Percentiles rank a stretch among this genome's conserved stretches.
Evolutionary conservation across 2,797 vertebrate genomes (phyloP).

Genomic region (Chloroceryle inda): DNA sequence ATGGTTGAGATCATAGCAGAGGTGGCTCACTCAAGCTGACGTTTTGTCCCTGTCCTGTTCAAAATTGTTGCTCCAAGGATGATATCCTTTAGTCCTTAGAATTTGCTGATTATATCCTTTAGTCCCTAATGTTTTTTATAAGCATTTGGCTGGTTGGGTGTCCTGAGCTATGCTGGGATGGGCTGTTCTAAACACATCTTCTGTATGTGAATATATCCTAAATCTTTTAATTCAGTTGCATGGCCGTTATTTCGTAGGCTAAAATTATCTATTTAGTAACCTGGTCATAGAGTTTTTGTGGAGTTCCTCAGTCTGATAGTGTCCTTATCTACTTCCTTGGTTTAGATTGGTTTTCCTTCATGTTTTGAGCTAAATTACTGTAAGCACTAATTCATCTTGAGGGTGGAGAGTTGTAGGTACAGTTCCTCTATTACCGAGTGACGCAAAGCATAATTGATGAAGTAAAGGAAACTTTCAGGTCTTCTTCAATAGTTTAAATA

Average conservation of each 20-base stretch:
- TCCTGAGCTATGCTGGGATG: neutral
- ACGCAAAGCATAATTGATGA: neutral
- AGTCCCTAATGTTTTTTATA: neutral
- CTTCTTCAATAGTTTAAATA: neutral
- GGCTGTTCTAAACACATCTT: neutral
- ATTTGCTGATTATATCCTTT: neutral
- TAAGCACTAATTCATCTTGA: neutral
- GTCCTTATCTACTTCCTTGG: neutral
- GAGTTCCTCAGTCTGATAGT: accelerated
- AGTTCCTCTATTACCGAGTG: neutral
- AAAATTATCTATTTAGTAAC: neutral
- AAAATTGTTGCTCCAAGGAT: neutral
- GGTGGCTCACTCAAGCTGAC: neutral
- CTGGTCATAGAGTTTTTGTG: neutral
- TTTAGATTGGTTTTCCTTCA: neutral
- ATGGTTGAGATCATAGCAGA: neutral
- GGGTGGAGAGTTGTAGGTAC: neutral
- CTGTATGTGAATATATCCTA: neutral
- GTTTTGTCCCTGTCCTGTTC: neutral
- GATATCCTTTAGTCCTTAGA: neutral
- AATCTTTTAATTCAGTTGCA: neutral
- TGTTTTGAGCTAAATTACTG: neutral
- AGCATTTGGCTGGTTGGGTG: neutral
- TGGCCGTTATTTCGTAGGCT: neutral
- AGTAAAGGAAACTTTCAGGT: neutral